Evolutionary conservation across 37 sponge, comb jelly and placozoan genomes (phyloP).

Genomic region (Corticium candelabrum): DNA sequence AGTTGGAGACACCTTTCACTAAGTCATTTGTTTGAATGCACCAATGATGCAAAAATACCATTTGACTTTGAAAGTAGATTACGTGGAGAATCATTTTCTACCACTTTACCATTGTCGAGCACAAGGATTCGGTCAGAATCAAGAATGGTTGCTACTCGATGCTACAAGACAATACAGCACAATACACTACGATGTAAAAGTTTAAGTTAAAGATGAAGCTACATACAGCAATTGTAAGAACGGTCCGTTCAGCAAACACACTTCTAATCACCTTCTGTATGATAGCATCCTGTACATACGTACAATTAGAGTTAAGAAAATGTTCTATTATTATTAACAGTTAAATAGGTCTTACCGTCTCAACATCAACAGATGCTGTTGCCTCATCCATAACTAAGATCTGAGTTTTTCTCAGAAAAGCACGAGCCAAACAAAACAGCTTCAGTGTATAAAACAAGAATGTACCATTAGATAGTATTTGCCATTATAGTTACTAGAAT

Average conservation of each 20-base stretch:
- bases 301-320: background rate
- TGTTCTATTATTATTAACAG: background rate
- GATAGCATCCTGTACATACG: background rate
- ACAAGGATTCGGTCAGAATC: slow-evolving; percentile 1
- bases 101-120: background rate
- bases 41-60: background rate
- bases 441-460: no score
- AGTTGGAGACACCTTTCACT: no score
- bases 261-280: background rate
- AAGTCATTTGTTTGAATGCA: no score
- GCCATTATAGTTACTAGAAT: background rate
- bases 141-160: background rate
- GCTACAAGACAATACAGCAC: background rate
- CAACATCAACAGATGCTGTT: background rate
- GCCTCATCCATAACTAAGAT: slow-evolving; percentile 6
- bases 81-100: background rate
- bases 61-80: background rate
- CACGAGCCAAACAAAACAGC: slow-evolving; percentile 8
- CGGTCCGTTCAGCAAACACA: background rate
- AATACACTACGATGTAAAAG: no score
- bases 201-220: background rate
- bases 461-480: background rate
- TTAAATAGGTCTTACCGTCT: no score
- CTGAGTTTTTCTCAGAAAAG: background rate
- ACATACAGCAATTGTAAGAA: background rate